phyloP scores from a whole-genome alignment of 2,797 vertebrate genomes.

The Smutsia temminckii region DNA sequence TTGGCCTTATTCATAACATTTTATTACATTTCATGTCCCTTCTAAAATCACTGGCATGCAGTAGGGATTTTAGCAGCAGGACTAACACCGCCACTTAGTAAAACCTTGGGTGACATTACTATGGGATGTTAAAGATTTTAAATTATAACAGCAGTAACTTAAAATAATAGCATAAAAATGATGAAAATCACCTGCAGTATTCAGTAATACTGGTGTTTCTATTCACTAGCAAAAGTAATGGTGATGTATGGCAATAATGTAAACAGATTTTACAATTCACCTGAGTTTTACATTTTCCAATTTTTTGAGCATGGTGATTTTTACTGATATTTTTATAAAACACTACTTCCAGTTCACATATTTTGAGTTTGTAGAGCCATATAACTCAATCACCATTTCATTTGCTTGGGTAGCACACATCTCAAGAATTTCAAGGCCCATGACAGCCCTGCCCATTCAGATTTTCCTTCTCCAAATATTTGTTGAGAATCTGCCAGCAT shows the following conservation, averaged over 20 bases:
- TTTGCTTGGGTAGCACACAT: not conserved
- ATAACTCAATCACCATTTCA: not conserved
- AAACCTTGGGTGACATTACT: not conserved
- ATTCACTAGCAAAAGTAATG: not conserved
- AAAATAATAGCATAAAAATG: slow-evolving; percentile 26
- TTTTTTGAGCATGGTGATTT: not conserved
- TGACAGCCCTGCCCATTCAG: not conserved
- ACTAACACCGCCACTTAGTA: not conserved
- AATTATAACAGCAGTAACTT: not conserved
- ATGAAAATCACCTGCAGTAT: not conserved
- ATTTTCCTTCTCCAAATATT: slow-evolving; percentile 1
- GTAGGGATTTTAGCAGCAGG: not conserved
- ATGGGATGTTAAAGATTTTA: not conserved
- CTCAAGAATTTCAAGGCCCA: slow-evolving; percentile 3
- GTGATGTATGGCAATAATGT: not conserved
- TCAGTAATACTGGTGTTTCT: not conserved
- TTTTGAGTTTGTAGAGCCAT: not conserved
- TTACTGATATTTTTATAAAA: slow-evolving; percentile 30
- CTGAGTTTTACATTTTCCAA: not conserved
- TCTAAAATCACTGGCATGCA: not conserved
- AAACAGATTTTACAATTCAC: not conserved
- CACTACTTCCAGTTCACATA: not conserved
- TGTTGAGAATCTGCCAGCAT: not conserved
- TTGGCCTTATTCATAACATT: not conserved
- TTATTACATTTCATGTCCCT: not conserved